Evolutionary conservation across 2,888 invertebrate genomes (phyloP).

Genomic region (Chalcosyrphus nemorum): DNA sequence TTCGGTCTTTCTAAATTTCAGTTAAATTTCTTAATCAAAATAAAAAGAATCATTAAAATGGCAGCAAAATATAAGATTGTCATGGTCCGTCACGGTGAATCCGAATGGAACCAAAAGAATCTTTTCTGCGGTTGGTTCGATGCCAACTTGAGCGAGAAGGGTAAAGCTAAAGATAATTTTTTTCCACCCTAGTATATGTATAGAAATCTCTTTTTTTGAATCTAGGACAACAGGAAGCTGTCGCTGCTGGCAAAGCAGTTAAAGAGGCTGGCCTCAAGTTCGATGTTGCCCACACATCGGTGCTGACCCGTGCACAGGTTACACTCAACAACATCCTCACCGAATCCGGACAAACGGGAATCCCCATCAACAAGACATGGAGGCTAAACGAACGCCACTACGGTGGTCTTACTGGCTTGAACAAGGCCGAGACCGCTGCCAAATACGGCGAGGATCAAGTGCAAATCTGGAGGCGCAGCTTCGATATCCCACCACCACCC

Average conservation of each 20-base stretch:
- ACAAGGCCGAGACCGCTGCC: conserved; percentile 93
- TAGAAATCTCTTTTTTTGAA: neutral
- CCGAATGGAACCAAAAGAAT: conserved; percentile 90
- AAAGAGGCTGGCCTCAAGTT: conserved; percentile 89
- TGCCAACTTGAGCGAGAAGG: conserved; percentile 87
- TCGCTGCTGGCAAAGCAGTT: conserved; percentile 88
- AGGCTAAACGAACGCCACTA: conserved; percentile 94
- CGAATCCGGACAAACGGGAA: conserved; percentile 86
- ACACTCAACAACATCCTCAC: conserved; percentile 88
- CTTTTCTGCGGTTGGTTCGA: conserved; percentile 90
- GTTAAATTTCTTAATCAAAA: conserved; percentile 15
- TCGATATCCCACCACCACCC: conserved; percentile 92
- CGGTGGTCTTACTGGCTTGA: conserved; percentile 93
- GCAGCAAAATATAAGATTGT: conserved; percentile 86
- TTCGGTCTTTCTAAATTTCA: conserved; percentile 21
- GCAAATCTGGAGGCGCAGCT: conserved; percentile 93
- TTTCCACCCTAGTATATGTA: neutral
- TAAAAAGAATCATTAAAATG: conserved; percentile 76
- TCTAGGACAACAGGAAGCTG: conserved; percentile 80
- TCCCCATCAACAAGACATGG: conserved; percentile 91
- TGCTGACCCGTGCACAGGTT: conserved; percentile 90
- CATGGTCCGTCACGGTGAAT: conserved; percentile 90
- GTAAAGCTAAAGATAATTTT: conserved; percentile 79
- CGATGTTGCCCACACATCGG: conserved; percentile 92
- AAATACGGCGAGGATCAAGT: conserved; percentile 93